Conservation (phyloP, 2,113 vertebrate genomes). For the Dermatemys mawii region DNA sequence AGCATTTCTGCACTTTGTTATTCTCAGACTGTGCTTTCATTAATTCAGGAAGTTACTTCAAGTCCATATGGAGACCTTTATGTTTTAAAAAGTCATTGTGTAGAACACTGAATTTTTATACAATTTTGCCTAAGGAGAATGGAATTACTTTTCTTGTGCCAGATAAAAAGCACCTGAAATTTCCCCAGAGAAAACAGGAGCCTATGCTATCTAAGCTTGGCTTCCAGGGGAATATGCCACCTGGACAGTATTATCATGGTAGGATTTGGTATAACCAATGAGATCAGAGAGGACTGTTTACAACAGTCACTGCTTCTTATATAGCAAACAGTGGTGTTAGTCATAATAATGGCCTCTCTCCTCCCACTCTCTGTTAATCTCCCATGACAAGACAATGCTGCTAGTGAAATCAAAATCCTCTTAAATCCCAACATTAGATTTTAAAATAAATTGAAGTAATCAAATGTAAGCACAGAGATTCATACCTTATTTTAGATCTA, state of each 20-base stretch:
- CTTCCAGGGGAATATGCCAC: conserved; percentile 8
- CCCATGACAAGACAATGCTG: conserved; percentile 57
- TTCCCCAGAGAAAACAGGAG: conserved; percentile 10
- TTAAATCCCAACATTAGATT: conserved; percentile 59
- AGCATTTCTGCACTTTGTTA: neutral
- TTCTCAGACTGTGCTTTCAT: neutral
- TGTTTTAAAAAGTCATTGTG: neutral
- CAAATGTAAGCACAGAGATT: neutral
- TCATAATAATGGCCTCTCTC: neutral
- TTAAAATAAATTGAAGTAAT: conserved; percentile 56
- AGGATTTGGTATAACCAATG: conserved; percentile 30
- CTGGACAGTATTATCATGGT: conserved; percentile 1
- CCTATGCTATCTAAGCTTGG: conserved; percentile 2
- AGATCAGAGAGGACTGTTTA: conserved; percentile 25
- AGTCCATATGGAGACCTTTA: neutral
- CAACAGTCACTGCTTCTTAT: conserved; percentile 28
- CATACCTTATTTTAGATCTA: neutral
- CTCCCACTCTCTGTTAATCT: conserved; percentile 46
- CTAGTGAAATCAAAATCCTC: conserved; percentile 71
- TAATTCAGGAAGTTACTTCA: neutral
- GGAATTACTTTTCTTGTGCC: neutral
- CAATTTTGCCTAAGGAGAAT: conserved; percentile 44
- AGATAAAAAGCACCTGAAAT: neutral
- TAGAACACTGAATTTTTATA: neutral
- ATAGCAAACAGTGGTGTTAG: conserved; percentile 23